Conservation (phyloP, 2,888 invertebrate species). For the Thymelicus acteon region DNA sequence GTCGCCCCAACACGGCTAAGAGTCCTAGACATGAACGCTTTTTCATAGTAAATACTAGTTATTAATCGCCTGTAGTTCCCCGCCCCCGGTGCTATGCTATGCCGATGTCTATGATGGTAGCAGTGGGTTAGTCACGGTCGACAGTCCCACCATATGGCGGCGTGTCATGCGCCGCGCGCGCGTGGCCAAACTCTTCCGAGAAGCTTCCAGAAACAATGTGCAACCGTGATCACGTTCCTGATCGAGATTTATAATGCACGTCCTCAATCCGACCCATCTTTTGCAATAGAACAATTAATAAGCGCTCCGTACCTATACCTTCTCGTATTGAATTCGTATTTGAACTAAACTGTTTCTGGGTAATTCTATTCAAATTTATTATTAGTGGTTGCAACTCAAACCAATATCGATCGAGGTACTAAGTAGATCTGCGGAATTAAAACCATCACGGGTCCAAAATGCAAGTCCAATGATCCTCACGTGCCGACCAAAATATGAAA, state of each 20-base stretch:
- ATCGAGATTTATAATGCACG: constrained; percentile 34
- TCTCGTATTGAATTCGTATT: too few species aligned
- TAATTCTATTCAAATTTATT: too few species aligned
- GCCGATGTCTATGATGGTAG: neutral
- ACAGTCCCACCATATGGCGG: constrained; percentile 54
- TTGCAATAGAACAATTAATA: constrained; percentile 15
- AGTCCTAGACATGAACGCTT: too few species aligned
- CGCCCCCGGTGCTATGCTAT: neutral
- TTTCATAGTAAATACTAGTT: too few species aligned
- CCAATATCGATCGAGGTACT: too few species aligned
- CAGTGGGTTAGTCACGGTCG: constrained; percentile 10
- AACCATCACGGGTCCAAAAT: neutral
- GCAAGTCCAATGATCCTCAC: too few species aligned
- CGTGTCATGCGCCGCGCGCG: constrained; percentile 50
- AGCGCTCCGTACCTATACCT: neutral
- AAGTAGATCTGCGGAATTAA: too few species aligned
- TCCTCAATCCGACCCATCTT: constrained; percentile 17
- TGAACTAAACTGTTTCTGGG: too few species aligned
- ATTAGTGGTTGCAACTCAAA: too few species aligned
- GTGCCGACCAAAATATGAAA: too few species aligned
- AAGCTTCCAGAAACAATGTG: constrained; percentile 27
- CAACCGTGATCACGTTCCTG: constrained; percentile 20
- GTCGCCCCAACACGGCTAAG: too few species aligned
- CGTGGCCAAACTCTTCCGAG: constrained; percentile 47
- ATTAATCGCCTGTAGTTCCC: neutral